Percentiles rank a stretch among this genome's conserved stretches.
Evolutionary conservation across 2,888 invertebrate species (phyloP).

Genomic region (Tipula helvola): DNA sequence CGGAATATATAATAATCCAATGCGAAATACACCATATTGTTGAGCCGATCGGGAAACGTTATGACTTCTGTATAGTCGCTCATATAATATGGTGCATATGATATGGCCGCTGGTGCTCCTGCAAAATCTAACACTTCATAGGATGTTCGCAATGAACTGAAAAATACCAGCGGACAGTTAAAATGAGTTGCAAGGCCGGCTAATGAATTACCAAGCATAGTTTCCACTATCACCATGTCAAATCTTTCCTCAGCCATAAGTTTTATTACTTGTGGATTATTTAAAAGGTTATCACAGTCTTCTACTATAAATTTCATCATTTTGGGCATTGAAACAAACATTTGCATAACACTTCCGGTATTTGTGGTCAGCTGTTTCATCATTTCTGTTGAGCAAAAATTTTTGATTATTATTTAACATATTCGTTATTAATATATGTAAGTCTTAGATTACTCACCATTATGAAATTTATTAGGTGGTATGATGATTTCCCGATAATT

Average conservation of each 20-base stretch:
- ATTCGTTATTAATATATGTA: no score
- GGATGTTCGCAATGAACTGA: not conserved
- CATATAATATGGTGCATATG: not conserved
- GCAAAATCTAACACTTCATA: not conserved
- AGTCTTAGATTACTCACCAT: not conserved
- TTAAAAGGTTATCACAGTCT: conserved; percentile 14
- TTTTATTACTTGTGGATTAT: conserved; percentile 18
- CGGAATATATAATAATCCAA: not conserved
- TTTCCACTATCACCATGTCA: conserved; percentile 27
- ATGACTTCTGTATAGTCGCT: not conserved
- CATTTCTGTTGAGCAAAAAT: not conserved
- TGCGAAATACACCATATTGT: not conserved
- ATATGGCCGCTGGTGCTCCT: not conserved
- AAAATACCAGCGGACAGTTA: conserved; percentile 22
- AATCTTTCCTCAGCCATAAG: conserved; percentile 21
- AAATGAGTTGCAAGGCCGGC: conserved; percentile 29
- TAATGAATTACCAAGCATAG: conserved; percentile 26
- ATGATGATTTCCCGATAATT: not conserved
- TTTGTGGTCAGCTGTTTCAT: not conserved
- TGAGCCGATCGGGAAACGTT: not conserved
- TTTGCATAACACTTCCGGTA: not conserved
- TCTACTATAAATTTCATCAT: not conserved
- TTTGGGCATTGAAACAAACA: not conserved
- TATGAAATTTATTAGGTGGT: not conserved
- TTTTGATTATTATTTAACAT: not conserved